Evolutionary conservation across 2,113 vertebrate genomes (phyloP).

Genomic region (Mesocricetus auratus): DNA sequence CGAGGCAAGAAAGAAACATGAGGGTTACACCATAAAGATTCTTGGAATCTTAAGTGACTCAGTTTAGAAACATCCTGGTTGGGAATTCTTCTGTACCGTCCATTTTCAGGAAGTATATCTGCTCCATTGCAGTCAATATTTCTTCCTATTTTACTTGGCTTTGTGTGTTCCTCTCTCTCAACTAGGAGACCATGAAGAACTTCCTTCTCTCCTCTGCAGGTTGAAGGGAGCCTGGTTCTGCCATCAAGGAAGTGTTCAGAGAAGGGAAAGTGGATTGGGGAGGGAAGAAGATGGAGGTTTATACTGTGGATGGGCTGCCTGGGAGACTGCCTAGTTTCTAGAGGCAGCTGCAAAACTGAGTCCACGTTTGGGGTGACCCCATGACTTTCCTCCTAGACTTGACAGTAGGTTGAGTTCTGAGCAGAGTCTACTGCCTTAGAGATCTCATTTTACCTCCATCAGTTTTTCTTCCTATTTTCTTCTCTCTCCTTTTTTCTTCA

Average conservation of each 20-base stretch:
- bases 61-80: constrained; percentile 1
- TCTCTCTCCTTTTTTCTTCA: not conserved
- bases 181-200: not conserved
- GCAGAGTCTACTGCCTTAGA: not conserved
- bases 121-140: not conserved
- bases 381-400: not conserved
- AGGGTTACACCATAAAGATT: not conserved
- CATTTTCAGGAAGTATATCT: constrained; percentile 26
- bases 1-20: not conserved
- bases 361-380: not conserved
- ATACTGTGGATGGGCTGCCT: not conserved
- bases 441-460: not conserved
- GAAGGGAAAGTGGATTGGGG: not conserved
- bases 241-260: not conserved
- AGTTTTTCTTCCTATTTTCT: not conserved
- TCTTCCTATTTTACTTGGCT: constrained; percentile 21
- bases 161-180: constrained; percentile 6
- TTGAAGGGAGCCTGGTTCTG: not conserved
- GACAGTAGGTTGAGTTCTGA: not conserved
- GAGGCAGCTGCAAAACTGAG: constrained; percentile 15
- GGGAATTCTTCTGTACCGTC: not conserved
- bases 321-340: not conserved
- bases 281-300: not conserved
- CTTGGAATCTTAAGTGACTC: not conserved
- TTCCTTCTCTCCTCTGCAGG: not conserved